Percentiles rank a stretch among this genome's conserved stretches.
phyloP scores from a whole-genome alignment of 2,888 invertebrate genomes.

The Agrochola litura region DNA sequence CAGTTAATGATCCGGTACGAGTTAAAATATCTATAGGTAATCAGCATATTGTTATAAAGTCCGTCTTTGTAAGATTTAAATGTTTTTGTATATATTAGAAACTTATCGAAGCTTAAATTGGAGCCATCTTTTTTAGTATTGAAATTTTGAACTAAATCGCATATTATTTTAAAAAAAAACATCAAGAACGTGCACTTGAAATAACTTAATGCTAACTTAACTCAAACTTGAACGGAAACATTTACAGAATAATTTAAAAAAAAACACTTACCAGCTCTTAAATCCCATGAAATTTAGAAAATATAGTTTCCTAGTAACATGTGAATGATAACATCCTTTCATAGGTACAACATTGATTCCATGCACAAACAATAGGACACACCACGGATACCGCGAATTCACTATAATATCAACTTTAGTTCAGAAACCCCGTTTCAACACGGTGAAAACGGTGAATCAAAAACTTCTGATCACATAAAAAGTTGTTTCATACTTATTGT shows the following conservation, averaged over 20 bases:
- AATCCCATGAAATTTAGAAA: slow-evolving; percentile 86
- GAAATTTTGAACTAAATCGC: background rate
- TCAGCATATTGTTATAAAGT: background rate
- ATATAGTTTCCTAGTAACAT: slow-evolving; percentile 76
- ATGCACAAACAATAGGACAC: slow-evolving; percentile 84
- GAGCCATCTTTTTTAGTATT: too few relatives aligned
- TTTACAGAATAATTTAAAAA: background rate
- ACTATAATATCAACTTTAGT: slow-evolving; percentile 59
- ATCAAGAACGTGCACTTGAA: background rate
- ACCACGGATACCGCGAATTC: slow-evolving; percentile 79
- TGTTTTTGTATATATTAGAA: background rate
- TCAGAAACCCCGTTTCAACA: slow-evolving; percentile 40
- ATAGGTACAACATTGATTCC: slow-evolving; percentile 80
- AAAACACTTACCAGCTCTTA: slow-evolving; percentile 81
- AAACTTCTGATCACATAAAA: slow-evolving; percentile 51
- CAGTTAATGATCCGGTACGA: background rate
- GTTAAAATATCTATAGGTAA: too few relatives aligned
- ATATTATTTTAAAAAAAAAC: background rate
- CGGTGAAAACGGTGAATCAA: slow-evolving; percentile 6
- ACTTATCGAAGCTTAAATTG: background rate
- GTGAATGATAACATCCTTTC: slow-evolving; percentile 84
- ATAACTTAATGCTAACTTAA: slow-evolving; percentile 38
- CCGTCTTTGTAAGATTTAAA: background rate
- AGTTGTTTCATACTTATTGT: slow-evolving; percentile 68
- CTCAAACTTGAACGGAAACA: slow-evolving; percentile 15